Base-by-base conservation (phyloP, 1,140 invertebrate genomes). In the Drosophila jambulina region DNA sequence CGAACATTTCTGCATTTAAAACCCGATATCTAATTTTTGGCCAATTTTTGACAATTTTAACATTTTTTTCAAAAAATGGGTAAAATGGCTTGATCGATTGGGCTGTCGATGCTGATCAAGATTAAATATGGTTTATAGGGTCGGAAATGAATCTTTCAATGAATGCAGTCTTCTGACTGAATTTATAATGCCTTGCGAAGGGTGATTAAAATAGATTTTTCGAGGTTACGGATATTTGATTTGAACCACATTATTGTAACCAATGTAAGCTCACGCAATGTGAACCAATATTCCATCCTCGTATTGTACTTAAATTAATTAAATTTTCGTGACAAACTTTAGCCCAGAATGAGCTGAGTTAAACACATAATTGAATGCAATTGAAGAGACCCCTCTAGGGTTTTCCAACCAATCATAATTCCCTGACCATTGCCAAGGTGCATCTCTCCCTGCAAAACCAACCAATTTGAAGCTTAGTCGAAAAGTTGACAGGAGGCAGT, bases 391-490 rank as follows among this genome's bases (percentile, higher is more conserved):
- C 70, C 67, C 69, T 32, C 43, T 21, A 27, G 4, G 10, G 23
- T 21, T 59, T 49, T 53, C 53, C 42, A 51, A 49, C 53, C 69
- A 68, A 56, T 70, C 69, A 72, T 71, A 59, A 48, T 49, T 48
- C 42, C 51, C 40, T 34, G 32, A 2, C 12, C 34, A 48, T 19
- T 70, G 29, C 23, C 15, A 27, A 19, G 51, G 46, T 40, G 27
- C 42, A 36, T 23, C 45, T 25, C 15, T 48, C 15, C 36, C 48
- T 12, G 36, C 23, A 21, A 65, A 67, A 65, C 23, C 65, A 48
- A 71, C 34, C 48, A 48, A 72, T 71, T 72, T 72, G 69, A 72
- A 71, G 69, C 60, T 74, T 74, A 72, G 68, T 72, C 38, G 63
- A 74, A 74, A 72, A 72, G 53, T 72, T 74, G 70, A 72, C 68